Conservation (phyloP, 2,113 vertebrate genomes). For the Puffinus mauretanicus region DNA sequence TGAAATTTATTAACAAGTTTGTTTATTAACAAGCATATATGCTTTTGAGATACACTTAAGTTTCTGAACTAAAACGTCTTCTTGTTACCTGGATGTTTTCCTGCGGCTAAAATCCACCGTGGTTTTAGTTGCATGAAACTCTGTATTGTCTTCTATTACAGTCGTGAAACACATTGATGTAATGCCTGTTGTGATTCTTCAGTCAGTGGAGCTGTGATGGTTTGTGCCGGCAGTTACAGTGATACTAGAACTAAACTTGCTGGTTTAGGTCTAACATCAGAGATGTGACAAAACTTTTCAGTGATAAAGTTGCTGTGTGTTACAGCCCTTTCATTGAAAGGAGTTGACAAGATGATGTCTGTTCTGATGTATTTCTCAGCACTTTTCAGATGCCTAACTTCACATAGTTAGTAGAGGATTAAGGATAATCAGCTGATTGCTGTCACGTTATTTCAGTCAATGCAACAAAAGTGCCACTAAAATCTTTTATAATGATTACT, state of each 20-base stretch:
- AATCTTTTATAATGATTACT: not conserved
- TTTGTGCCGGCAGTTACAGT: not conserved
- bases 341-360: fast-evolving
- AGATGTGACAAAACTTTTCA: not conserved
- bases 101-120: not conserved
- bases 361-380: not conserved
- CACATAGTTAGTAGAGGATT: fast-evolving
- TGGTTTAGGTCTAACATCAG: not conserved
- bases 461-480: not conserved
- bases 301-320: not conserved
- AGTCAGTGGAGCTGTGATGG: not conserved
- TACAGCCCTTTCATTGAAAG: not conserved
- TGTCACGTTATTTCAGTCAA: not conserved
- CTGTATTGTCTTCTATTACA: not conserved
- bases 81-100: not conserved
- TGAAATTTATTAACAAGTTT: not conserved
- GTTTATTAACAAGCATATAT: fast-evolving
- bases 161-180: fast-evolving
- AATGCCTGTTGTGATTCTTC: not conserved
- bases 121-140: not conserved
- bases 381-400: not conserved
- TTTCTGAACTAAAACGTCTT: not conserved
- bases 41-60: fast-evolving
- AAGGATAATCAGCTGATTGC: not conserved
- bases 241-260: not conserved